Evolutionary conservation across 2,113 vertebrate species (phyloP).

Genomic region (Nesoenas mayeri): DNA sequence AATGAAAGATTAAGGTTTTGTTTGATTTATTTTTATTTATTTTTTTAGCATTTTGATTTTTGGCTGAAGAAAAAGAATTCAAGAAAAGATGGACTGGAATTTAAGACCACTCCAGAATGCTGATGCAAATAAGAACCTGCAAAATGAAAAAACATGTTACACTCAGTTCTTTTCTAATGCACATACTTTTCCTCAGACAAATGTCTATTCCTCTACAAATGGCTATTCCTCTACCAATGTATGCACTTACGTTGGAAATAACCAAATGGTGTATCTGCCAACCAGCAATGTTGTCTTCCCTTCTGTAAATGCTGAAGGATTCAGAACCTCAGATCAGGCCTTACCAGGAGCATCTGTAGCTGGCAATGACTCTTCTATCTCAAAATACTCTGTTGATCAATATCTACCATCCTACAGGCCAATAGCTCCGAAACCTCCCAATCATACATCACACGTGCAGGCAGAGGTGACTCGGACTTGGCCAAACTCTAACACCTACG

Average conservation of each 20-base stretch:
- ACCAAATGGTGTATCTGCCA: constrained; percentile 9
- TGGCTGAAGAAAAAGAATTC: background rate
- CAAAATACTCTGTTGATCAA: constrained; percentile 16
- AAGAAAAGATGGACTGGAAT: constrained; percentile 75
- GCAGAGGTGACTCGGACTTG: constrained; percentile 36
- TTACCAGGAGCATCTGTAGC: constrained; percentile 28
- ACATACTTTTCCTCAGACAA: constrained; percentile 13
- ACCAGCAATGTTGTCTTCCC: background rate
- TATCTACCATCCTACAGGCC: background rate
- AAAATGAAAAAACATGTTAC: constrained; percentile 3
- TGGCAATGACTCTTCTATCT: constrained; percentile 13
- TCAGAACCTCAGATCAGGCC: background rate
- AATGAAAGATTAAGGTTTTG: background rate
- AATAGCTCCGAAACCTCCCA: background rate
- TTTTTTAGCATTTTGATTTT: constrained; percentile 46
- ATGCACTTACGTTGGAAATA: constrained; percentile 40
- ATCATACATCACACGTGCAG: background rate
- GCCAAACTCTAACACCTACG: background rate
- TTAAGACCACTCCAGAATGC: constrained; percentile 8
- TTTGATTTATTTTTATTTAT: background rate
- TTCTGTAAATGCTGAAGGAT: constrained; percentile 14
- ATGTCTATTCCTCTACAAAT: constrained; percentile 10
- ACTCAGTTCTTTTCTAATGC: background rate
- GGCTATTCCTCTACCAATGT: constrained; percentile 1
- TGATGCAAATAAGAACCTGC: background rate